Base-by-base conservation (phyloP, 2,888 invertebrate species). In the Dioctria linearis region DNA sequence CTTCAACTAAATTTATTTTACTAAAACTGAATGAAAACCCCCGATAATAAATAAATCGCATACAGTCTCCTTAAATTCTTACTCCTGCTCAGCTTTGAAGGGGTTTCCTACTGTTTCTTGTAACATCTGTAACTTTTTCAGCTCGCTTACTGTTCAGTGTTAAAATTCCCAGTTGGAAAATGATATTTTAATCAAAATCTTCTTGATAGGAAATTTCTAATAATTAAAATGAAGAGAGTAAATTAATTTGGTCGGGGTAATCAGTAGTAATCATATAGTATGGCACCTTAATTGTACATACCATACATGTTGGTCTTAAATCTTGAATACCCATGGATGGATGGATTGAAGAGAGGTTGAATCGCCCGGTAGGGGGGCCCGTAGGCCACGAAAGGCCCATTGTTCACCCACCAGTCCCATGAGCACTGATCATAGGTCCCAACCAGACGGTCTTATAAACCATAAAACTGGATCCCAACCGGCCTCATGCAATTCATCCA, bases 181-280 rank as follows among this genome's bases (percentile, higher is more conserved):
- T 95, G 8, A 99, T 99, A 90, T 99, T 99, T 88, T 98, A 98
- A 89, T 99, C 98, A 89, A 99, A 98, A 87, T 96, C 99, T 88
- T 98, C 98, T 85, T 98, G 96, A 81, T 99, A 93, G 88, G 99
- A 99, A 83, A 94, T 93, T 89, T 98, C 96, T 82, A 99, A 87
- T 9, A 98, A 90, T 96, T 97, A 78, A 6, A 39, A 8, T 40
- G 40, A 3, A 25, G 5, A 8, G 25, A 59, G 13, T 13, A 13
- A 3, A 6, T 3, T 39, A 8, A 4, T 8, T 37, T 65, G 25
- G 2, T 25, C 25, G 2, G 25, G 25, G 25, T 25, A 49, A 11
- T 6, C 11, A 49, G 11, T 59, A 59, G n/a, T 5, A 39, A 40
- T 4, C 5, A 42, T 42, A n/a, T 25, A 9, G 40, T 8, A 65